These are phyloP conservation scores for Phaethon lepturus DNA, from an alignment of 2,113 vertebrate species.

Conservation along the genomic window DNA sequence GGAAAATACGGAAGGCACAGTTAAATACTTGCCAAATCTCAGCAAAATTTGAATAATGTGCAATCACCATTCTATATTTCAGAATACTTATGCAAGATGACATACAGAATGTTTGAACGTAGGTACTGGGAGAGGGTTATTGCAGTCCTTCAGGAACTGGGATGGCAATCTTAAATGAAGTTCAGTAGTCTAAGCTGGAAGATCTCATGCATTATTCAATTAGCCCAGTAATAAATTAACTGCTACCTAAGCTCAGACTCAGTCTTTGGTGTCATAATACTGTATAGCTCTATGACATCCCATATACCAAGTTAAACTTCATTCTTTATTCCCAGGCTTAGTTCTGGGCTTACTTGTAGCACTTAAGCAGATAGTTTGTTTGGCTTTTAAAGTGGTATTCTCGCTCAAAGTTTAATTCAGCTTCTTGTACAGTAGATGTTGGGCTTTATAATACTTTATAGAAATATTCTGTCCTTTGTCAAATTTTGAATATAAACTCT, in stretches of 20 bases:
- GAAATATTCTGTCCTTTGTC: background rate
- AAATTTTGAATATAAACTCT: background rate
- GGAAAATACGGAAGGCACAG: background rate
- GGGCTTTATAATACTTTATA: background rate
- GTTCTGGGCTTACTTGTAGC: background rate
- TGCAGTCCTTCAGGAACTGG: background rate
- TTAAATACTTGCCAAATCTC: background rate
- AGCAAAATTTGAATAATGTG: background rate
- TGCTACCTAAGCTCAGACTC: background rate
- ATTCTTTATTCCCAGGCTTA: background rate
- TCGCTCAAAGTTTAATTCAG: background rate
- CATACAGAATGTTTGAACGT: background rate
- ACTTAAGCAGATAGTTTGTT: background rate
- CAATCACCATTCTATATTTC: background rate
- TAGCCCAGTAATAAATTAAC: background rate
- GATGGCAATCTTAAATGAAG: background rate
- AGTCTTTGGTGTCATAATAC: background rate
- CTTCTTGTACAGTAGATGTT: background rate
- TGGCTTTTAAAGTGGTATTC: background rate
- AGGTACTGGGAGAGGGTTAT: background rate
- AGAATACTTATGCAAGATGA: background rate
- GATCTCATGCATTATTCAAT: conserved; percentile 4
- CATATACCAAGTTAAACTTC: background rate
- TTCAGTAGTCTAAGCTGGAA: background rate
- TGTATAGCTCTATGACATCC: background rate